These are phyloP conservation scores for Pterobdella sp. DNA, from an alignment of 2,888 invertebrate genomes.

Conservation along the genomic window DNA sequence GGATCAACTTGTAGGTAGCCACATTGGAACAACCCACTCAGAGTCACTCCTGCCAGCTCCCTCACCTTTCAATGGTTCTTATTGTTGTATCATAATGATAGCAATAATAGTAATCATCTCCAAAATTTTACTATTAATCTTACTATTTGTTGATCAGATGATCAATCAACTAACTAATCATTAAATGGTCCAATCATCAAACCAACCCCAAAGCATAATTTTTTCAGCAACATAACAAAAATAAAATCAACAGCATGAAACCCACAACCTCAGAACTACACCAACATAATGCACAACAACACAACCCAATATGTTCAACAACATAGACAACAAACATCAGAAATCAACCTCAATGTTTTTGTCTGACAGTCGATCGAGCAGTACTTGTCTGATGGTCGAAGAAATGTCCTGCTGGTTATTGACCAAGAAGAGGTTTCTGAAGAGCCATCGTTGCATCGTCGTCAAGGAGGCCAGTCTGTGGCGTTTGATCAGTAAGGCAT, in stretches of 20 bases:
- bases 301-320: too few relatives aligned
- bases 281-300: too few relatives aligned
- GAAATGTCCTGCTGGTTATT: slow-evolving; percentile 40
- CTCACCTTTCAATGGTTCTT: slow-evolving; percentile 59
- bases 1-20: slow-evolving; percentile 59
- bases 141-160: background rate
- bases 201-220: background rate
- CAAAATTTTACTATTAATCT: background rate
- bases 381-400: slow-evolving; percentile 51
- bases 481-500: too few relatives aligned
- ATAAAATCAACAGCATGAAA: too few relatives aligned
- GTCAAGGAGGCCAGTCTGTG: slow-evolving; percentile 53
- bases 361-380: slow-evolving; percentile 55
- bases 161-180: background rate
- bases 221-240: too few relatives aligned
- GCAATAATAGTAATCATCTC: background rate
- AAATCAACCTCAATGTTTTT: slow-evolving; percentile 38
- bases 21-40: slow-evolving; percentile 79
- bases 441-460: slow-evolving; percentile 55
- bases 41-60: slow-evolving; percentile 69
- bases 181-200: background rate
- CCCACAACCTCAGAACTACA: too few relatives aligned
- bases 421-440: slow-evolving; percentile 55
- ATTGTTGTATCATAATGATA: background rate
- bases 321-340: too few relatives aligned